A percentile compares a stretch with the other conserved stretches of the same genome.
Evolutionary conservation across 2,113 vertebrate genomes (phyloP).

Genomic region (Microcebus tavaratra): DNA sequence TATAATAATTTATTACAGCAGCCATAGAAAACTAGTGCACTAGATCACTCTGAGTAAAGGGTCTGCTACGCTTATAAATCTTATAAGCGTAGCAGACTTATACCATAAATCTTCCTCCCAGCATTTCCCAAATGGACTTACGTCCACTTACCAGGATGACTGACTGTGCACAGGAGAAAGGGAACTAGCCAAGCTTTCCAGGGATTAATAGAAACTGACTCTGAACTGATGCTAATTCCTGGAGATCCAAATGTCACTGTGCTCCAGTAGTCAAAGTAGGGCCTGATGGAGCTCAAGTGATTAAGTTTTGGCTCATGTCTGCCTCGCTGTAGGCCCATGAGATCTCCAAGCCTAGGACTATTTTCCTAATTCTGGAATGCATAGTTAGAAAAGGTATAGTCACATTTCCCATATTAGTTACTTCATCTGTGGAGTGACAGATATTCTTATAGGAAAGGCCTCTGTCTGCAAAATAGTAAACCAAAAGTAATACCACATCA

Average conservation of each 20-base stretch:
- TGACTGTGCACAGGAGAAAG: background rate
- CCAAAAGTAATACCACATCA: background rate
- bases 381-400: background rate
- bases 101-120: background rate
- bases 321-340: background rate
- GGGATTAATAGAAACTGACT: background rate
- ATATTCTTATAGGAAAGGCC: background rate
- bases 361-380: background rate
- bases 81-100: background rate
- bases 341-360: background rate
- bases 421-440: background rate
- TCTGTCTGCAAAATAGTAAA: background rate
- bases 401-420: background rate
- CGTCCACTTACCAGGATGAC: background rate
- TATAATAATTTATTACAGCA: background rate
- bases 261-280: background rate
- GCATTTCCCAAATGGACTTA: background rate
- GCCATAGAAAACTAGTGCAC: background rate
- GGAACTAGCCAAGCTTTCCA: background rate
- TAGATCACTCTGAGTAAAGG: background rate
- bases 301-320: background rate
- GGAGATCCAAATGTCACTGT: background rate
- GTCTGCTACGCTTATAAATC: background rate
- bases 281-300: background rate
- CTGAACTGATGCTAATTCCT: background rate